A percentile compares a stretch with the other conserved stretches of the same genome.
phyloP scores from a whole-genome alignment of 1,140 invertebrate genomes.

The Apis laboriosa region DNA sequence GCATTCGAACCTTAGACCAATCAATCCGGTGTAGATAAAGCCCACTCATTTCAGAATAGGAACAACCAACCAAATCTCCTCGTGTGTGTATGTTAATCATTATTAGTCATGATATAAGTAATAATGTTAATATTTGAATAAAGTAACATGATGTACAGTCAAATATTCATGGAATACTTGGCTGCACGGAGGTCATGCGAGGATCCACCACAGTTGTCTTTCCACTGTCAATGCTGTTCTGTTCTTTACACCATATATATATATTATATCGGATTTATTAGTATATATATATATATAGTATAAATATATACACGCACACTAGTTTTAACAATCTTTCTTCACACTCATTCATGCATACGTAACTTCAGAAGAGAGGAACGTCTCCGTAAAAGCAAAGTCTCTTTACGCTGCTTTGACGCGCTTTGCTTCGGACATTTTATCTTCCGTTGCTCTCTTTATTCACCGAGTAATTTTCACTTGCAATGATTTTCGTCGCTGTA shows the following conservation, averaged over 20 bases:
- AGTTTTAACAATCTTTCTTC: conserved; percentile 73
- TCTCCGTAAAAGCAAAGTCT: conserved; percentile 66
- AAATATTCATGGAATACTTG: conserved; percentile 80
- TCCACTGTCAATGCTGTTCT: conserved; percentile 69
- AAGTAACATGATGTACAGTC: conserved; percentile 77
- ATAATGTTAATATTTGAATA: conserved; percentile 79
- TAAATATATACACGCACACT: conserved; percentile 78
- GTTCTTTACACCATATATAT: conserved; percentile 75
- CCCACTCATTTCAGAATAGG: conserved; percentile 75
- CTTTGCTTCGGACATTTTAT: conserved; percentile 52
- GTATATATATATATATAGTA: conserved; percentile 73
- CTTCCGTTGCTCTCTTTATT: conserved; percentile 56
- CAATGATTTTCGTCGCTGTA: conserved; percentile 49
- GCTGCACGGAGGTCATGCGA: conserved; percentile 77
- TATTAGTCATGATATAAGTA: conserved; percentile 78
- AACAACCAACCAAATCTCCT: conserved; percentile 79
- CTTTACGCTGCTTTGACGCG: conserved; percentile 47
- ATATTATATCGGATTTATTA: conserved; percentile 73
- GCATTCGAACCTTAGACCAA: conserved; percentile 54
- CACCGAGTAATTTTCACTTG: conserved; percentile 66
- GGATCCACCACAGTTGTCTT: conserved; percentile 77
- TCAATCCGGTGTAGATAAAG: conserved; percentile 66
- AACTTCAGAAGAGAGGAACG: conserved; percentile 70
- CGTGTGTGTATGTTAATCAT: conserved; percentile 69
- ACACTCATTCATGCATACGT: conserved; percentile 71